Percentiles rank a stretch among this genome's conserved stretches.
phyloP scores from a whole-genome alignment of 2,888 invertebrate genomes.

The Xestia sexstrigata region DNA sequence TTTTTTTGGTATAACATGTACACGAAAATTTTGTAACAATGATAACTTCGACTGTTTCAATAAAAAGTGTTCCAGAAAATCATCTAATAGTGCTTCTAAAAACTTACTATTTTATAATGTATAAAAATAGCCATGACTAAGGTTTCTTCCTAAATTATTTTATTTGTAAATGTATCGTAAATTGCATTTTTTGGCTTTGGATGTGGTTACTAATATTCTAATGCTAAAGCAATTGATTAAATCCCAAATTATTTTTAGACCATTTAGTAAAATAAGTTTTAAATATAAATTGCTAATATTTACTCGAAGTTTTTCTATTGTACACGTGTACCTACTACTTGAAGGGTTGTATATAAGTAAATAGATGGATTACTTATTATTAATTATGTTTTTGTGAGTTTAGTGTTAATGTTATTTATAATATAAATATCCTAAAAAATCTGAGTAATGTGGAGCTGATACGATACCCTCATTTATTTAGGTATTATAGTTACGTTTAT shows the following conservation, averaged over 20 bases:
- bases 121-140: conserved; percentile 47
- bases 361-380: conserved; percentile 30
- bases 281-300: conserved; percentile 16
- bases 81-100: conserved; percentile 44
- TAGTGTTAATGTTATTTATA: conserved; percentile 16
- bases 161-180: conserved; percentile 16
- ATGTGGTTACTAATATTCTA: conserved; percentile 30
- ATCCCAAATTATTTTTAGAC: conserved; percentile 16
- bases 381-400: conserved; percentile 30
- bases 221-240: conserved; percentile 10
- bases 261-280: conserved; percentile 9
- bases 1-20: conserved; percentile 45
- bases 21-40: conserved; percentile 34
- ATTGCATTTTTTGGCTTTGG: conserved; percentile 30
- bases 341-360: conserved; percentile 48
- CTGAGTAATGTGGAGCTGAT: background rate
- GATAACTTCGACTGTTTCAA: conserved; percentile 29
- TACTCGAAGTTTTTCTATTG: conserved; percentile 10
- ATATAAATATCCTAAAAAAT: conserved; percentile 1
- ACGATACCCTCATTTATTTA: conserved; percentile 25
- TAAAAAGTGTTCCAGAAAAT: conserved; percentile 30
- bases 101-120: conserved; percentile 38
- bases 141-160: conserved; percentile 41
- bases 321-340: conserved; percentile 38
- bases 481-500: conserved; percentile 18